Base-by-base conservation (phyloP, 2,888 invertebrate genomes). In the Tridacna gigas region DNA sequence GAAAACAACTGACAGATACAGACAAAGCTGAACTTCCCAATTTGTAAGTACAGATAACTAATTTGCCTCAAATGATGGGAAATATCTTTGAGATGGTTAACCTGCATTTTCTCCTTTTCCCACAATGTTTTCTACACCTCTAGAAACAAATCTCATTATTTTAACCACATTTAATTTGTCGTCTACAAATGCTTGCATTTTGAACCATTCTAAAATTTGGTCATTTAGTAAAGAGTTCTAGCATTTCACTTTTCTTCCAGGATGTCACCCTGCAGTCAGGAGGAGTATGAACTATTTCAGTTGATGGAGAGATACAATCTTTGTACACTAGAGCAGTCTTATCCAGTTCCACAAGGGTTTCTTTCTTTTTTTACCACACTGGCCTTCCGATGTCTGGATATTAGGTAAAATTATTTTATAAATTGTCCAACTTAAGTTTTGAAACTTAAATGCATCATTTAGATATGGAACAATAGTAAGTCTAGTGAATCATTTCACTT, bases 291-390 rank as follows among this genome's bases (percentile, higher is more conserved):
- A 28, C 95, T 98, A 74, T 98, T 98, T 94, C 96, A 97, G 86
- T 96, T 97, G 47, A 95, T 98, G 88, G 98, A 98, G 94, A 96
- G 97, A 90, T 98, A 97, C 95, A 97, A 97, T 91, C 95, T 97
- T 90, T 97, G 97, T 0, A 96, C 97, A 25, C 97, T 97, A 92
- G 96, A 97, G 5, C 96, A 97, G 86, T 97, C 97, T 48, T 98
- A 97, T 94, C 97, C 97, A 0, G 95, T 97, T 88, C 98, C 98
- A 18, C 97, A 89, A 76, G 91, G 98, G 20, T 98, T 98, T 94
- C 97, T 97, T 25, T 97, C 98, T 7, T 98, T 98, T 95, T 97
- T 98, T 94, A 97, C 98, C 2, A 97, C 97, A 94, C 96, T 98
- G 77, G 98, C 97, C 0, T 97, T 97, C 95, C 96, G 97, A 90